Evolutionary conservation across 1,140 invertebrate species (phyloP).

Genomic region (Oryctes rhinoceros): DNA sequence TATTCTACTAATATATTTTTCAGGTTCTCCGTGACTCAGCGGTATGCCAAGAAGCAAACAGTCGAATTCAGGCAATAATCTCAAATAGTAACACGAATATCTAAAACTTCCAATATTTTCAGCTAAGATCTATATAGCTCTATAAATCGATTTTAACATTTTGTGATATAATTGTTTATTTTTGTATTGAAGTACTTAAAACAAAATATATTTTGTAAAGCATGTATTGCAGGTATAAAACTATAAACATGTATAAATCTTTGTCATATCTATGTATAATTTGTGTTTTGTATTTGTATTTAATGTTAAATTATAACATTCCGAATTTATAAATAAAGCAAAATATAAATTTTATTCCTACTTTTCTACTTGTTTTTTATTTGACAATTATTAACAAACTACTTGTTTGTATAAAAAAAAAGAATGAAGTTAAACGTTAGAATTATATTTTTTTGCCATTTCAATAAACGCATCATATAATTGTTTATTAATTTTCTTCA

Average conservation of each 20-base stretch:
- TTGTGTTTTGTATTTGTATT: too few relatives aligned
- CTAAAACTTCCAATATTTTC: neutral
- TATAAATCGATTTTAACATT: constrained; percentile 14
- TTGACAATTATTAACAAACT: too few relatives aligned
- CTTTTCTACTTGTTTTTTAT: too few relatives aligned
- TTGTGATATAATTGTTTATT: constrained; percentile 33
- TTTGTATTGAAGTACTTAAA: constrained; percentile 30
- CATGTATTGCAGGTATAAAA: constrained; percentile 20
- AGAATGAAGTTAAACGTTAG: neutral
- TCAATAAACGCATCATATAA: constrained; percentile 50
- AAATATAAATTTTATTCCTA: neutral
- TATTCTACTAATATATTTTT: constrained; percentile 36
- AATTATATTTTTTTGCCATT: constrained; percentile 50
- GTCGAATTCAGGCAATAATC: constrained; percentile 55
- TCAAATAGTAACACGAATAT: constrained; percentile 25
- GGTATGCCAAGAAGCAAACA: constrained; percentile 64
- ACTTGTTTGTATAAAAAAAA: neutral
- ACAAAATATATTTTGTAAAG: constrained; percentile 9
- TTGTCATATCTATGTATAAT: neutral
- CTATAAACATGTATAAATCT: neutral
- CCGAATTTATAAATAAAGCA: neutral
- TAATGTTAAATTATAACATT: neutral
- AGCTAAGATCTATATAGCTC: neutral
- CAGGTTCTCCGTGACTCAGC: constrained; percentile 67
- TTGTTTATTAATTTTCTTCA: constrained; percentile 51